Percentiles rank a stretch among this genome's conserved stretches.
phyloP scores from a whole-genome alignment of 2,888 invertebrate species.

The Campoplex capitator region DNA sequence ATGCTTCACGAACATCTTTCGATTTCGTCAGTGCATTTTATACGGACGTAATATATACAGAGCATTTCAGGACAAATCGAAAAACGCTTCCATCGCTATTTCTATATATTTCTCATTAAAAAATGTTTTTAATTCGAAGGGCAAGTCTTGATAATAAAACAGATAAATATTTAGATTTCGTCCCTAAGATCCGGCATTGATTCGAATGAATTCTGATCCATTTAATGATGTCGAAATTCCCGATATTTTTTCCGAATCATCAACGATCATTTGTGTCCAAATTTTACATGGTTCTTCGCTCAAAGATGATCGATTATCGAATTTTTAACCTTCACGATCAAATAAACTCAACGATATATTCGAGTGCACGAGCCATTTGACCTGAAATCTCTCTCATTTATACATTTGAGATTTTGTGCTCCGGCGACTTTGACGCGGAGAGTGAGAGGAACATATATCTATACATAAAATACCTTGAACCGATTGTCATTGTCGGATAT shows the following conservation, averaged over 20 bases:
- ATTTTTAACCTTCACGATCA: not conserved
- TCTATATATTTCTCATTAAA: not conserved
- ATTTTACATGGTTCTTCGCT: not conserved
- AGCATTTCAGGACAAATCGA: not conserved
- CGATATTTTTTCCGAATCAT: not conserved
- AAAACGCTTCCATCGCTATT: not conserved
- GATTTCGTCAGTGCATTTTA: conserved; percentile 61
- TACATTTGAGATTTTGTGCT: conserved; percentile 44
- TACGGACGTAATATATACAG: not conserved
- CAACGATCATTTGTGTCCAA: not conserved
- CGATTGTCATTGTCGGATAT: conserved; percentile 67
- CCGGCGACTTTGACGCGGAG: conserved; percentile 28
- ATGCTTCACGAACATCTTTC: conserved; percentile 49
- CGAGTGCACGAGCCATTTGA: not conserved
- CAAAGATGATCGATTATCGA: not conserved
- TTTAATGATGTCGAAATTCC: not conserved
- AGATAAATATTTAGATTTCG: not conserved
- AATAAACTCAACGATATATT: not conserved
- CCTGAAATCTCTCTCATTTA: conserved; percentile 21
- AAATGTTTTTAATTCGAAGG: not conserved
- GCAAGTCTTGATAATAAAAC: not conserved
- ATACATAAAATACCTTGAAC: conserved; percentile 58
- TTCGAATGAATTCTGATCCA: not conserved
- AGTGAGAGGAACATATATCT: not conserved
- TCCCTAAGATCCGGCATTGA: not conserved